Evolutionary conservation across 2,797 vertebrate genomes (phyloP), one percentile per base, ranked within the genome.

Genomic region (Euthynnus affinis): DNA sequence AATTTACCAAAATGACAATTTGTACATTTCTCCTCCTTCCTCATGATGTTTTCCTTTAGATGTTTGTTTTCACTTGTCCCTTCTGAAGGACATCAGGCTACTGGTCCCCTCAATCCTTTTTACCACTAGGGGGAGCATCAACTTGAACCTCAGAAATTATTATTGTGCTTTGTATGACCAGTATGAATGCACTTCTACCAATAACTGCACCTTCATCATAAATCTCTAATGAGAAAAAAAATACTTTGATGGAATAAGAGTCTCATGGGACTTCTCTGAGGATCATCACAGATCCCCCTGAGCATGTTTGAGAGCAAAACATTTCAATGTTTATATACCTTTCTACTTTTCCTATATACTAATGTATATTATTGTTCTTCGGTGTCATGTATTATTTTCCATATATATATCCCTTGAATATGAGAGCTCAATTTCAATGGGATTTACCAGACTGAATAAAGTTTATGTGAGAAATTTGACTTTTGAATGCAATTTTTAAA

Each of bases 101-200:
- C 70, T 55, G 18, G 25, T 1, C 12, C 57, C 51, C 14, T 29
- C 15, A n/a, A 13, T 55, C 14, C 6, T 32, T 78, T 34, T 1
- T 14, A 73, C 79, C 88, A 79, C 76, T 70, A 73, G 89, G 56
- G 65, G 89, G 86, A 34, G 84, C 23, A 82, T 44, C 32, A 64
- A 64, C 5, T 32, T 70, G 61, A 7, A 13, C 57, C 52, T 51
- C 20, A 32, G n/a, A 72, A 29, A 84, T 62, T 63, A 51, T 14
- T 37, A 2, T 72, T 68, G 52, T 61, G 18, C n/a, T 13, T 52
- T 32, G 20, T 20, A 34, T 71, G 63, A 75, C 63, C 22, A 42
- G 65, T 68, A 53, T 61, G n/a, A 74, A 76, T 80, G 29, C 29
- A 65, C 67, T 25, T 59, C 13, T 29, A 23, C 22, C 74, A 83